Conservation (phyloP, 1,140 invertebrate species). For the Drosophila novamexicana region DNA sequence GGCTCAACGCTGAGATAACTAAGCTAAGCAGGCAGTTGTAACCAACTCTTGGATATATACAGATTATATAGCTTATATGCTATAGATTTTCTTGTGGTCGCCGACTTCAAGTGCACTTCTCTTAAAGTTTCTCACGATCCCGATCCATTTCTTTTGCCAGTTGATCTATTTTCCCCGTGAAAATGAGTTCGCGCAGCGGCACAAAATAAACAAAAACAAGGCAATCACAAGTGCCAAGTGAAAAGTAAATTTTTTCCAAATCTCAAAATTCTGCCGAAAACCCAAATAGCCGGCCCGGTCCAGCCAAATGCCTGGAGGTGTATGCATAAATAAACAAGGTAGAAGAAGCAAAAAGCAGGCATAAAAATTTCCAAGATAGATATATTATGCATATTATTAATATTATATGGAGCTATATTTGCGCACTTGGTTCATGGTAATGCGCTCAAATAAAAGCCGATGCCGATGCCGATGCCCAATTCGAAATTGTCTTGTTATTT, state of each 20-base stretch:
- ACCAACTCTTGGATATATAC: too few species aligned
- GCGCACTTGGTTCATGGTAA: constrained; percentile 52
- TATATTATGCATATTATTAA: constrained; percentile 10
- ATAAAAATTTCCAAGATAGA: constrained; percentile 23
- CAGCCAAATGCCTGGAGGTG: constrained; percentile 25
- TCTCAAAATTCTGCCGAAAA: constrained; percentile 37
- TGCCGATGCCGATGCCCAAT: not conserved
- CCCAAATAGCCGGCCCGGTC: constrained; percentile 3
- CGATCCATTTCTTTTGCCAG: not conserved
- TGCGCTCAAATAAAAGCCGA: constrained; percentile 35
- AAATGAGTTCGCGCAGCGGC: constrained; percentile 16
- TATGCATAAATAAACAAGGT: constrained; percentile 38
- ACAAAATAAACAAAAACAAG: constrained; percentile 53
- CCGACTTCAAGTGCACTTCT: not conserved
- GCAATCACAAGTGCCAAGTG: constrained; percentile 56
- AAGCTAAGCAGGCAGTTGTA: too few species aligned
- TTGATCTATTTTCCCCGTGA: constrained; percentile 24
- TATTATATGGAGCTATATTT: constrained; percentile 27
- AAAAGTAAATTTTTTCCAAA: constrained; percentile 55
- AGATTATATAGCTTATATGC: too few species aligned
- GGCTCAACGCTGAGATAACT: too few species aligned
- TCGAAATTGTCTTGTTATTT: constrained; percentile 40
- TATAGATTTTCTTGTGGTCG: too few species aligned
- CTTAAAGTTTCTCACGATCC: not conserved
- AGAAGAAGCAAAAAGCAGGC: not conserved